Evolutionary conservation across 2,113 vertebrate species (phyloP).

Genomic region (Myotis lucifugus): DNA sequence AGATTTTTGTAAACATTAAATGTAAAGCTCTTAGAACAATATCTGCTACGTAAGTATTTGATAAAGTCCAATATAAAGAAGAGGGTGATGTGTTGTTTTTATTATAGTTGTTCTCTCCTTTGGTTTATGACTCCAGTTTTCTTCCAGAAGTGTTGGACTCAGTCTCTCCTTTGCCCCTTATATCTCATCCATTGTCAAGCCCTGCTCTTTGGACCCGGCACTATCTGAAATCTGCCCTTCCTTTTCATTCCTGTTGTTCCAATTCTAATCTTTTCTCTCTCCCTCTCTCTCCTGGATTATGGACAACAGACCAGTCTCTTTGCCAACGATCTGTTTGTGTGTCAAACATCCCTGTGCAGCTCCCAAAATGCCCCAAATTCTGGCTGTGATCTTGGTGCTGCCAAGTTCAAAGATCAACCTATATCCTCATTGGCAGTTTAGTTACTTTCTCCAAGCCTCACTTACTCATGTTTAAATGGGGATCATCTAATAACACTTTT

Average conservation of each 20-base stretch:
- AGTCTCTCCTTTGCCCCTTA: not conserved
- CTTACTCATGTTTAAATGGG: not conserved
- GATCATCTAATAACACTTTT: not conserved
- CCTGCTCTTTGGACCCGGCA: not conserved
- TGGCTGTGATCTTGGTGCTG: not conserved
- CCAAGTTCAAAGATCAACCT: not conserved
- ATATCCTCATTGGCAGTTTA: not conserved
- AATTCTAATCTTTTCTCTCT: not conserved
- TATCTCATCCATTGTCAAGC: not conserved
- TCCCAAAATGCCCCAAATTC: not conserved
- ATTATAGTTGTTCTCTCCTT: not conserved
- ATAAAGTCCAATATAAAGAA: not conserved
- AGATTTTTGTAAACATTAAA: conserved; percentile 19
- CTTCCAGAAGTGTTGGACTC: not conserved
- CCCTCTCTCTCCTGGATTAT: not conserved
- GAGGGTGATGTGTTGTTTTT: not conserved
- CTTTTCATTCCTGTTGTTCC: not conserved
- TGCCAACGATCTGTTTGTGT: not conserved
- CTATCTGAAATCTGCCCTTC: not conserved
- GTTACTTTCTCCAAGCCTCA: not conserved
- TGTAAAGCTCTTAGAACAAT: not conserved
- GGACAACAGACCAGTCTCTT: not conserved
- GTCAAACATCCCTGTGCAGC: not conserved
- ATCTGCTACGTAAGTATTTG: not conserved
- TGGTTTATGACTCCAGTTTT: not conserved